Percentiles rank a stretch among this genome's conserved stretches.
Evolutionary conservation across 2,797 vertebrate genomes (phyloP).

Genomic region (Poecilia wingei): DNA sequence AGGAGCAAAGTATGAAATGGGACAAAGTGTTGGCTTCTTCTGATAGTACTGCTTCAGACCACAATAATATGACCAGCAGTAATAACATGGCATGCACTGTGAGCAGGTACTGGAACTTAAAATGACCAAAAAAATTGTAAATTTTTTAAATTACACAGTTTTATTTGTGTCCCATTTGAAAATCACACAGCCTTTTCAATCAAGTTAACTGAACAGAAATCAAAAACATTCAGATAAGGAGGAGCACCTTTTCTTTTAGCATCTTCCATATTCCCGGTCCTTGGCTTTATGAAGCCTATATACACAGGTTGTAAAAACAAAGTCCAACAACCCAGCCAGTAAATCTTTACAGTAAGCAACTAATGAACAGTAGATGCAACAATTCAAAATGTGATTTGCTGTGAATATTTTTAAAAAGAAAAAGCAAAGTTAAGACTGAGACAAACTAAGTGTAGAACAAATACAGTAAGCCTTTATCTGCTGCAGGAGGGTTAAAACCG

Average conservation of each 20-base stretch:
- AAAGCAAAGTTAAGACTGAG: neutral
- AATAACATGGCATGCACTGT: neutral
- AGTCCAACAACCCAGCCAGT: slow-evolving; percentile 7
- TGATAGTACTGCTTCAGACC: neutral
- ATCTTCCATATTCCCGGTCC: slow-evolving; percentile 2
- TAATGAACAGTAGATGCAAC: slow-evolving; percentile 12
- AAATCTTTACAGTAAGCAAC: slow-evolving; percentile 18
- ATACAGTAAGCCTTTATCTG: neutral
- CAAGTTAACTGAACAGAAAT: slow-evolving; percentile 38
- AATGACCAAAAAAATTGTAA: neutral
- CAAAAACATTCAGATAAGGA: slow-evolving; percentile 56
- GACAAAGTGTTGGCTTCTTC: neutral
- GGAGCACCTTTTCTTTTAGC: slow-evolving; percentile 48
- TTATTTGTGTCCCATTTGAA: slow-evolving; percentile 38
- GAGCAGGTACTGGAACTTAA: neutral
- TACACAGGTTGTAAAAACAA: slow-evolving; percentile 17
- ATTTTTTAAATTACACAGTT: slow-evolving; percentile 35
- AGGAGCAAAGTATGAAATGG: neutral
- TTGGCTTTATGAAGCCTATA: slow-evolving; percentile 22
- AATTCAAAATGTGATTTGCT: slow-evolving; percentile 1
- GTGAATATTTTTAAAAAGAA: slow-evolving; percentile 12
- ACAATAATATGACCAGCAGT: neutral
- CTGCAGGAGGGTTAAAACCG: neutral
- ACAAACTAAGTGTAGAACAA: neutral
- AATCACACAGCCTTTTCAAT: slow-evolving; percentile 48